Evolutionary conservation across 2,888 invertebrate species (phyloP), one percentile per base, ranked within the genome.

Genomic region (Scaptomyza tumidula): DNA sequence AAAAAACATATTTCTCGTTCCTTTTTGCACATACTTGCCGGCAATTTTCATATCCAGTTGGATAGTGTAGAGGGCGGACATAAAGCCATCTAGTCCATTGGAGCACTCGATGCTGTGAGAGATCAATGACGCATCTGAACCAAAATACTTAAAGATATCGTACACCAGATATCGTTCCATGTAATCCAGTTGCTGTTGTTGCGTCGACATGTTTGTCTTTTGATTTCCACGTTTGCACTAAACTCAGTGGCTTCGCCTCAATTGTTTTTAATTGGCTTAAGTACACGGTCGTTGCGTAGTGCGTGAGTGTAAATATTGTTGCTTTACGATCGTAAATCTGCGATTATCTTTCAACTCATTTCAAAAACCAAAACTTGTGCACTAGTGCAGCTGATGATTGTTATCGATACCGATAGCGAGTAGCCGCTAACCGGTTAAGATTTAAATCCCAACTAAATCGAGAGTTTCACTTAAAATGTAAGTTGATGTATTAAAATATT

Each of bases 31-130:
- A 45, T 66, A 87, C 88, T 67, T 78, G 19, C 66, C 70, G 2
- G 43, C 43, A 0, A 80, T 69, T 44, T 71, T 61, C n/a, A 90
- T 71, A 6, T 71, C 78, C 41, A 90, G 52, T 7, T 79, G 41
- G 13, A 90, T 76, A 7, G 79, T 89, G 69, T 90, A 91, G 5
- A 91, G 61, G 1, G 86, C 82, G 0, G 92, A 92, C 92, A 91
- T 91, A 56, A 91, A 91, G 0, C 91, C 91, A 70, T 91, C 91
- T 11, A 91, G 62, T 0, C 91, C 90, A n/a, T 65, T 80, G n/a
- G 88, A 80, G 62, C 84, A 81, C 35, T 88, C 76, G 0, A 88
- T 65, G 11, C 80, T 63, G 54, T 78, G 83, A 0, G 73, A 60
- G 6, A 81, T 24, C 3, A 91, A 19, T 3, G 78, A 65, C 6